Evolutionary conservation across 2,888 invertebrate species (phyloP).

Genomic region (Cybosia mesomella): DNA sequence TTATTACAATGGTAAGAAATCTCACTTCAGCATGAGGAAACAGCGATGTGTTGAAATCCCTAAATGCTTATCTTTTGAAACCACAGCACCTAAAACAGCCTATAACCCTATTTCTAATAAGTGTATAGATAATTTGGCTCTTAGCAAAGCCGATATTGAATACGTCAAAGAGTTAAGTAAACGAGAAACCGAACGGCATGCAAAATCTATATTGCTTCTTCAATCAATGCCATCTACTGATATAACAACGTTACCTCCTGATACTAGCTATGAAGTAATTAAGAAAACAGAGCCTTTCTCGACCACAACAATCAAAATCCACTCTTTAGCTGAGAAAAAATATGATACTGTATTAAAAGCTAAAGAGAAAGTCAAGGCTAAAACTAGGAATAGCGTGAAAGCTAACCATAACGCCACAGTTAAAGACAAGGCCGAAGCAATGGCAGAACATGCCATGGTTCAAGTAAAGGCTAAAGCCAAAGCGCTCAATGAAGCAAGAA

Average conservation of each 20-base stretch:
- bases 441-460: background rate
- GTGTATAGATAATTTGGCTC: slow-evolving; percentile 54
- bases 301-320: background rate
- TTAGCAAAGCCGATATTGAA: slow-evolving; percentile 65
- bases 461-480: slow-evolving; percentile 1
- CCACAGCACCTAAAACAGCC: slow-evolving; percentile 54
- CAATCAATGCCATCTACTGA: background rate
- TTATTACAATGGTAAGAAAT: slow-evolving; percentile 70
- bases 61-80: slow-evolving; percentile 51
- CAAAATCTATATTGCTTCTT: slow-evolving; percentile 4
- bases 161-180: slow-evolving; percentile 59
- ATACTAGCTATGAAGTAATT: background rate
- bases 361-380: background rate
- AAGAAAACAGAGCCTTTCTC: background rate
- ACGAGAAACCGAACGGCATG: background rate
- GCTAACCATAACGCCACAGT: background rate
- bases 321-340: background rate
- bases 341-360: background rate
- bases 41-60: slow-evolving; percentile 65
- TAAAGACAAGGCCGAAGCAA: background rate
- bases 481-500: background rate
- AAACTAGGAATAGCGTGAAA: background rate
- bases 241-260: background rate
- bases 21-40: slow-evolving; percentile 58
- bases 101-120: slow-evolving; percentile 68